Percentiles rank a stretch among this genome's conserved stretches.
Conservation (phyloP, 2,888 invertebrate species). For the Sphinx pinastri region DNA sequence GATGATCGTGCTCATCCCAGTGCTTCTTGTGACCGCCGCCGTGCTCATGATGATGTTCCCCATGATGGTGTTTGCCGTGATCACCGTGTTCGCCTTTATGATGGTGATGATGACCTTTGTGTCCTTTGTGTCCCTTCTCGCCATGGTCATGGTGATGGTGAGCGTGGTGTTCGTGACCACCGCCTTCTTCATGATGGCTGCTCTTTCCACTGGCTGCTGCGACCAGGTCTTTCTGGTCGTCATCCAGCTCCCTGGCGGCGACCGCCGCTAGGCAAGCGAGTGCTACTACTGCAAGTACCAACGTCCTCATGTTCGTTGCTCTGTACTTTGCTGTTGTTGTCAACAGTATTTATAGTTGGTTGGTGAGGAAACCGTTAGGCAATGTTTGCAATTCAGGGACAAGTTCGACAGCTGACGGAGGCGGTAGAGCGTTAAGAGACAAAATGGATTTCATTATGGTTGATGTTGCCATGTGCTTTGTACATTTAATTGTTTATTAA, state of each 20-base stretch:
- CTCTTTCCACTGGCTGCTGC: slow-evolving; percentile 71
- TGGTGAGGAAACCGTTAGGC: slow-evolving; percentile 72
- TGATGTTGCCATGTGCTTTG: slow-evolving; percentile 37
- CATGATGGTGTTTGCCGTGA: slow-evolving; percentile 75
- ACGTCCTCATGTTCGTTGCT: slow-evolving; percentile 70
- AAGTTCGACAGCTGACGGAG: slow-evolving; percentile 48
- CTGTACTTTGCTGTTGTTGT: slow-evolving; percentile 51
- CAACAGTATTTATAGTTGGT: slow-evolving; percentile 72
- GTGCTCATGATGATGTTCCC: slow-evolving; percentile 72
- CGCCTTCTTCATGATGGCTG: slow-evolving; percentile 70
- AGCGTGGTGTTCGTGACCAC: slow-evolving; percentile 73
- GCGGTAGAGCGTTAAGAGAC: slow-evolving; percentile 66
- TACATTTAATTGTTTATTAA: slow-evolving; percentile 24
- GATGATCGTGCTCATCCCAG: slow-evolving; percentile 72
- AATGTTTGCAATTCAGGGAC: slow-evolving; percentile 71
- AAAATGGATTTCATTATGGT: slow-evolving; percentile 54
- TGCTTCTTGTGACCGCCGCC: slow-evolving; percentile 77
- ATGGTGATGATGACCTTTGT: slow-evolving; percentile 78
- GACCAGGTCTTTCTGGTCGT: slow-evolving; percentile 72
- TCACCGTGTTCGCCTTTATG: slow-evolving; percentile 76
- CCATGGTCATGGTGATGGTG: slow-evolving; percentile 77
- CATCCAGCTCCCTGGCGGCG: slow-evolving; percentile 65
- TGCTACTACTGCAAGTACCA: slow-evolving; percentile 58
- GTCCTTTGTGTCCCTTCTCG: slow-evolving; percentile 73
- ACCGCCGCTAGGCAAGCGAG: slow-evolving; percentile 72